Base-by-base conservation (phyloP, 23 tunicate species). In the Halocynthia aurantium region DNA sequence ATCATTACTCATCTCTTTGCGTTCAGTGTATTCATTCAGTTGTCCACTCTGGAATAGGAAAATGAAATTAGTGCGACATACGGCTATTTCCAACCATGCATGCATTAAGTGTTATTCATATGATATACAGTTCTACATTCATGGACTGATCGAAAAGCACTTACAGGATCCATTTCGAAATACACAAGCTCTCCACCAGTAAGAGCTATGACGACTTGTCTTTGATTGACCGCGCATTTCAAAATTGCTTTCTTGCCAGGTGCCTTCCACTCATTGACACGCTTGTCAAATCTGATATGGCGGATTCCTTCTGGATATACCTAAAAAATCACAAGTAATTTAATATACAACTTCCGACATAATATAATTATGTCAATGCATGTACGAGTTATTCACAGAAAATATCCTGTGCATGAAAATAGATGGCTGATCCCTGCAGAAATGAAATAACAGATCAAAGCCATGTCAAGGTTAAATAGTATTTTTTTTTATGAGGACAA, bases 281-380 rank as follows among this genome's bases (percentile, higher is more conserved):
- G 91, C 73, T 88, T 88, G 81, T 94, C 99, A 55, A 94, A 88
- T 61, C 99, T 66, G 50, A 96, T 96, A 52, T 86, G 89, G 2
- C 99, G 92, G 67, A 89, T 96, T 19, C 99, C 99, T 10, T 96
- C 99, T 7, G 99, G 99, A 67, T 96, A 96, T 20, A 96, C 91
- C 98, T 92, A 71, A 53, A 71, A 11, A 0, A 61, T 31, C 44
- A 4, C 44, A 31, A 31, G 44, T 31, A 31, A 31, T 31, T 31
- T 31, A 31, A 31, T 31, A 31, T 31, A 31, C 44, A 31, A 31
- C 1, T 31, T 31, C 44, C 44, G 4, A 31, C 44, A 31, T 31
- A 31, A 0, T 31, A 31, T 31, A 31, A 31, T 31, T 31, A 31
- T 31, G 44, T 31, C 44, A 31, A 31, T 31, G 44, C 44, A n/a